These are phyloP conservation scores for Ricordea florida DNA, from an alignment of 92 coral and sea anemone species.

Conservation along the genomic window DNA sequence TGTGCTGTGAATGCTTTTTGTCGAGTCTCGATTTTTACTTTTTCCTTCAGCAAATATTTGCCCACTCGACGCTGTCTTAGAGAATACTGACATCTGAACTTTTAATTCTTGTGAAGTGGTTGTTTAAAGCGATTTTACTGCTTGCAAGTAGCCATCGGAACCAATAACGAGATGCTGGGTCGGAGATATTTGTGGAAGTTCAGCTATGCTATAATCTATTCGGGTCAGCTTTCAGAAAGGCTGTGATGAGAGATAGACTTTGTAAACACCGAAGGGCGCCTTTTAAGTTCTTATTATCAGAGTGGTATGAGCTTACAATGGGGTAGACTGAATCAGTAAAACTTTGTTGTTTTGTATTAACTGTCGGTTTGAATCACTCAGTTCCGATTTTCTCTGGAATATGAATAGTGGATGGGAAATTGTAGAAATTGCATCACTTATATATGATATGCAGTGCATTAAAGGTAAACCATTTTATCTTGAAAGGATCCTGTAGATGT, in stretches of 20 bases:
- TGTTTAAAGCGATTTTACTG: too few species aligned
- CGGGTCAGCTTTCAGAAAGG: neutral
- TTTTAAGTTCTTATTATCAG: neutral
- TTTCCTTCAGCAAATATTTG: slow-evolving; percentile 26
- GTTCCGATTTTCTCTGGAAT: too few species aligned
- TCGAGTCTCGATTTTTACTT: neutral
- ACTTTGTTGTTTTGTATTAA: neutral
- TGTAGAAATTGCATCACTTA: too few species aligned
- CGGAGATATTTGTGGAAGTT: slow-evolving; percentile 1
- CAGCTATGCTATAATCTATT: neutral
- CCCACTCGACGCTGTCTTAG: neutral
- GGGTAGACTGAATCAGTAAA: too few species aligned
- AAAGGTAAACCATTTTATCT: too few species aligned
- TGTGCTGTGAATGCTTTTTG: slow-evolving; percentile 1
- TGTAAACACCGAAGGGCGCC: slow-evolving; percentile 8
- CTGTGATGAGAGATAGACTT: slow-evolving; percentile 6
- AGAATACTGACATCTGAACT: slow-evolving; percentile 28
- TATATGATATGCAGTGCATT: too few species aligned
- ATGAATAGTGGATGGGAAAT: too few species aligned
- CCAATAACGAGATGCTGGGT: neutral
- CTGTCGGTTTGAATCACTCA: too few species aligned
- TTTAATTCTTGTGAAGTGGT: slow-evolving; percentile 4
- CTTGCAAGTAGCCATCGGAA: too few species aligned
- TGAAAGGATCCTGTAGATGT: too few species aligned
- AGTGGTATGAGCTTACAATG: neutral